Evolutionary conservation across 2,113 vertebrate genomes (phyloP), one percentile per base, ranked within the genome.

Genomic region (Cavia aperea): DNA sequence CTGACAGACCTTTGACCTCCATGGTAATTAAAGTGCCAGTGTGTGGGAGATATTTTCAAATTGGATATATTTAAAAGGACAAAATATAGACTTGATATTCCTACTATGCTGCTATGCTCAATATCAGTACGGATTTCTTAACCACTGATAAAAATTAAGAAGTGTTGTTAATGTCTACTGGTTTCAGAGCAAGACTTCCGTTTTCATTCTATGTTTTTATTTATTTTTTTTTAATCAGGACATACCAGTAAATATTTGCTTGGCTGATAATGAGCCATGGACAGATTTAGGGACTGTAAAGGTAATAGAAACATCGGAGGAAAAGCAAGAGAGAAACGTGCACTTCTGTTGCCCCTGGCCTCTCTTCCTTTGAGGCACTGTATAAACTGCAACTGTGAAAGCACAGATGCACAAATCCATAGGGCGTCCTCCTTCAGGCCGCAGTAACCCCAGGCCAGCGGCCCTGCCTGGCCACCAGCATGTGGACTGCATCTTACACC

Each of bases 1-100:
- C 91, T 83, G 73, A 1, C n/a, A 97, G 63, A 39, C 79, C 92
- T 92, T 94, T 12, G 24, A 39, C 43, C 72, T 81, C 60, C 89
- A 73, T 21, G 33, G n/a, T 60, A 83, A 94, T 93, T 94, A 93
- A 94, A 92, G 0, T 13, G 7, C 60, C 66, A 89, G 89, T 56
- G 21, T 4, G 18, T 23, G 16, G 60, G 36, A 81, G 16, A n/a
- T 21, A 79, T 60, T 49, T 58, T 56, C 24, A 68, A 36, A 11
- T 86, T 75, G 66, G 49, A 95, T 75, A 23, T 88, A 88, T 26
- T 70, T 92, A 39, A 77, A 93, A 66, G n/a, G 87, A 87, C 11
- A 31, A 78, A 90, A 51, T 19, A 82, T 19, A 62, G 43, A 60
- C 46, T 60, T 73, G 46, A 54, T 82, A 39, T 46, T 89, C 36